Percentiles rank a stretch among this genome's conserved stretches.
Conservation (phyloP, 2,888 invertebrate species). For the Drosophila conformis region DNA sequence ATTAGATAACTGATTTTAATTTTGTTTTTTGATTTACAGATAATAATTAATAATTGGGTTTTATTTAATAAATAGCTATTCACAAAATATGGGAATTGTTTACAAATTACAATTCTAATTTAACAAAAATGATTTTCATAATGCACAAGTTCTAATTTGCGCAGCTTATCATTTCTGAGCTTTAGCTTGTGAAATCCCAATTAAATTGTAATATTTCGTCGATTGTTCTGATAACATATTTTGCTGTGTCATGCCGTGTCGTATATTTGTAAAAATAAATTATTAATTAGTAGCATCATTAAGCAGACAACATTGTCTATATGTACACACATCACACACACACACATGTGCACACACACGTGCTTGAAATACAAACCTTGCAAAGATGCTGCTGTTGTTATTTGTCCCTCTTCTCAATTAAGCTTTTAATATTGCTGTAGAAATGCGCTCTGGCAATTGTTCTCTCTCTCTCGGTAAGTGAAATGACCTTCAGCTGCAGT, state of each 20-base stretch:
- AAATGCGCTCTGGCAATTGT: background rate
- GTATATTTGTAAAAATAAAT: constrained; percentile 28
- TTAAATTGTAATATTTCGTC: background rate
- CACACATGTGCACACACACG: constrained; percentile 12
- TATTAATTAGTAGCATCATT: constrained; percentile 23
- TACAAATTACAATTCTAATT: background rate
- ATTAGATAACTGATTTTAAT: background rate
- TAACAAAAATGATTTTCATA: background rate
- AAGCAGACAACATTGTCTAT: too few relatives aligned
- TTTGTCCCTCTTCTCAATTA: background rate
- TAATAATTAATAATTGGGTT: background rate
- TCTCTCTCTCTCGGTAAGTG: background rate
- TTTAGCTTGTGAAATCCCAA: constrained; percentile 2
- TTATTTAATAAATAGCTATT: background rate
- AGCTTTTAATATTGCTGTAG: constrained; percentile 10
- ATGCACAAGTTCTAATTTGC: background rate
- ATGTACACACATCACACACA: constrained; percentile 4
- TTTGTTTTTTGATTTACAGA: background rate
- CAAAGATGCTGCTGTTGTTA: background rate
- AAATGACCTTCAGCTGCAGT: constrained; percentile 37
- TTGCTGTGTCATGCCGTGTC: constrained; percentile 49
- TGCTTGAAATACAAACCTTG: constrained; percentile 26
- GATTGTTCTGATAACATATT: constrained; percentile 4
- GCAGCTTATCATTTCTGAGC: constrained; percentile 1
- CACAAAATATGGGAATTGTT: background rate